Evolutionary conservation across 2,113 vertebrate genomes (phyloP).

Genomic region (Puma concolor): DNA sequence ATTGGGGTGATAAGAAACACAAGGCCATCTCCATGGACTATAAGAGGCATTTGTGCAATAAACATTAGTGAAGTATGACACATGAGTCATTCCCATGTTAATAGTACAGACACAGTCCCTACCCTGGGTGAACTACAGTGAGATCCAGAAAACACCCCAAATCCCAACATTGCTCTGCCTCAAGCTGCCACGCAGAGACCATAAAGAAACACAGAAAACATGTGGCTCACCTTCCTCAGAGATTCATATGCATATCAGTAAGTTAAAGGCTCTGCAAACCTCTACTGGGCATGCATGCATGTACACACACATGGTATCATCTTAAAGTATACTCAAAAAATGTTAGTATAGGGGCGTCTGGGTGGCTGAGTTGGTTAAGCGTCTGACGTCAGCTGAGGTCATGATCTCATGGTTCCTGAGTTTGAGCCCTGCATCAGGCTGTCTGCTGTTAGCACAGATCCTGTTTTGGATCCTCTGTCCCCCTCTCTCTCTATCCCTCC

Average conservation of each 20-base stretch:
- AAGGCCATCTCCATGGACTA: neutral
- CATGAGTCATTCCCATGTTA: neutral
- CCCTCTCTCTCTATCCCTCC: too few species aligned
- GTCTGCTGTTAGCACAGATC: too few species aligned
- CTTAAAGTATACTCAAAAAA: neutral
- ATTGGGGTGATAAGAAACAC: neutral
- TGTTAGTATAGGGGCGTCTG: neutral
- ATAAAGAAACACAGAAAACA: neutral
- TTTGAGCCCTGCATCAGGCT: too few species aligned
- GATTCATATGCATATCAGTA: too few species aligned
- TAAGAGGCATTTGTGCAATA: neutral
- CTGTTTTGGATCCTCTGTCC: too few species aligned
- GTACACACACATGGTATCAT: neutral
- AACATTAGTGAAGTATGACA: neutral
- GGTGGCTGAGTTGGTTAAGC: too few species aligned
- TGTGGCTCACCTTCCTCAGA: neutral
- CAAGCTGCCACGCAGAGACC: fast-evolving
- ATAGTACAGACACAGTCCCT: neutral
- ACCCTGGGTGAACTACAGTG: neutral
- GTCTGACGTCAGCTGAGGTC: too few species aligned
- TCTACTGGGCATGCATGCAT: neutral
- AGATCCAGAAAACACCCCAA: neutral
- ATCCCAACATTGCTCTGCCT: fast-evolving
- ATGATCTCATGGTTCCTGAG: too few species aligned
- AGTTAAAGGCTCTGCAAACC: neutral